These are phyloP conservation scores for Eupeodes luniger DNA, from an alignment of 2,888 invertebrate species.

Conservation along the genomic window DNA sequence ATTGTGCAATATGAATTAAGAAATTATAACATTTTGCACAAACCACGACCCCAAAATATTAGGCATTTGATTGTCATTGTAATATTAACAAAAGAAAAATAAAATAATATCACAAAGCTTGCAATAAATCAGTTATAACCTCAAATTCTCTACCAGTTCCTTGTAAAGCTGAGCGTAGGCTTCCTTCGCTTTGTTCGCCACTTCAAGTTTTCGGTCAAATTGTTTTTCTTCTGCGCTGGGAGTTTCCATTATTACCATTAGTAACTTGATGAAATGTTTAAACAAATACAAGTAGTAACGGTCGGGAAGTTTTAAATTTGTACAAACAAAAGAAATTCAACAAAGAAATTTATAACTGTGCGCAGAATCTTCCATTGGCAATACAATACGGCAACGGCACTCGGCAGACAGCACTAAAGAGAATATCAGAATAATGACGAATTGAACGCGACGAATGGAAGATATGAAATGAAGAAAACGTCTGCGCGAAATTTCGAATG, in stretches of 20 bases:
- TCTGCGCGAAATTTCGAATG: slow-evolving; percentile 62
- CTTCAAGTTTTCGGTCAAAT: slow-evolving; percentile 43
- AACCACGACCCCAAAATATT: slow-evolving; percentile 79
- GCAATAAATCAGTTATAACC: slow-evolving; percentile 75
- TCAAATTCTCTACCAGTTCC: slow-evolving; percentile 77
- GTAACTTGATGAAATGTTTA: slow-evolving; percentile 24
- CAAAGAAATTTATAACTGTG: slow-evolving; percentile 59
- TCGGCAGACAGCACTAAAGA: neutral
- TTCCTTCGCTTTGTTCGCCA: slow-evolving; percentile 72
- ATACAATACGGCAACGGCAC: neutral
- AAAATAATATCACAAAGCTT: slow-evolving; percentile 9
- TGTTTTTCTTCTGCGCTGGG: slow-evolving; percentile 28
- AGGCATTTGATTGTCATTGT: slow-evolving; percentile 19
- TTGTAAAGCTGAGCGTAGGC: slow-evolving; percentile 76
- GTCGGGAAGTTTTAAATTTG: slow-evolving; percentile 54
- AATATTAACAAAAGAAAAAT: neutral
- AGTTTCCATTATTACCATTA: slow-evolving; percentile 27
- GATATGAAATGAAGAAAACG: slow-evolving; percentile 52
- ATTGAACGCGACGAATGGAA: slow-evolving; percentile 63
- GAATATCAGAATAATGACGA: neutral
- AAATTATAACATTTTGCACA: slow-evolving; percentile 78
- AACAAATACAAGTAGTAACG: slow-evolving; percentile 52
- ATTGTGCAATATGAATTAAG: slow-evolving; percentile 80
- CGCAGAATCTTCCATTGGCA: slow-evolving; percentile 47
- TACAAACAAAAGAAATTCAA: slow-evolving; percentile 57